Evolutionary conservation across 2,888 invertebrate genomes (phyloP).

Genomic region (Octonoba sinensis): DNA sequence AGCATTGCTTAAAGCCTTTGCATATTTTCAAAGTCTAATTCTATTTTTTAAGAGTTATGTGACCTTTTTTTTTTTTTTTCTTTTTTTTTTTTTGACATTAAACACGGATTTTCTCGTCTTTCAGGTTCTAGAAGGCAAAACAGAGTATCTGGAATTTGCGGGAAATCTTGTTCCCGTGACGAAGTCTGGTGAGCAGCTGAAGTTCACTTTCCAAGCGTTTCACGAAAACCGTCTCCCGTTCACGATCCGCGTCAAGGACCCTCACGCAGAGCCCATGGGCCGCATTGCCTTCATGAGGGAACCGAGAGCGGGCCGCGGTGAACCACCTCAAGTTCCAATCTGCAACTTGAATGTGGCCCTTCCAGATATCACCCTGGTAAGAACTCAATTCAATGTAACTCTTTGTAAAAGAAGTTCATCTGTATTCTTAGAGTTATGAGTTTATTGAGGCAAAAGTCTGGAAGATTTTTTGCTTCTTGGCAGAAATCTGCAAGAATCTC

Average conservation of each 20-base stretch:
- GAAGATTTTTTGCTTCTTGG: not conserved
- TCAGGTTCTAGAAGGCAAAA: slow-evolving; percentile 89
- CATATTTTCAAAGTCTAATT: too few species aligned
- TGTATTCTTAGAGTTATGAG: not conserved
- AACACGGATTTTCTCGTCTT: too few species aligned
- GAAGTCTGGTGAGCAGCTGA: slow-evolving; percentile 95
- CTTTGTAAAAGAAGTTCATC: not conserved
- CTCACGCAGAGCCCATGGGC: slow-evolving; percentile 86
- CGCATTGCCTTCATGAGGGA: slow-evolving; percentile 97
- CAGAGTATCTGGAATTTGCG: slow-evolving; percentile 94
- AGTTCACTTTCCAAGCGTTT: slow-evolving; percentile 94
- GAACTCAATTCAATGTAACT: not conserved
- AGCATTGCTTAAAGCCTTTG: too few species aligned
- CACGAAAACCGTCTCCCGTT: slow-evolving; percentile 97
- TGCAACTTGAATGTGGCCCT: slow-evolving; percentile 96
- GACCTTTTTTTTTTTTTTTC: too few species aligned
- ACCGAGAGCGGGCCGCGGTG: slow-evolving; percentile 86
- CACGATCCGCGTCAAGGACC: slow-evolving; percentile 92
- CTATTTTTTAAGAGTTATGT: too few species aligned
- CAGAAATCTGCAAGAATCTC: too few species aligned
- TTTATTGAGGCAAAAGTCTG: not conserved
- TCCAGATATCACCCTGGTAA: slow-evolving; percentile 77
- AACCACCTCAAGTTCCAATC: slow-evolving; percentile 90
- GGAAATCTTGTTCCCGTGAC: slow-evolving; percentile 96
- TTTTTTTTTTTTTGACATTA: too few species aligned